Conservation (phyloP, 2,113 vertebrate genomes). For the Pteruthius melanotis region DNA sequence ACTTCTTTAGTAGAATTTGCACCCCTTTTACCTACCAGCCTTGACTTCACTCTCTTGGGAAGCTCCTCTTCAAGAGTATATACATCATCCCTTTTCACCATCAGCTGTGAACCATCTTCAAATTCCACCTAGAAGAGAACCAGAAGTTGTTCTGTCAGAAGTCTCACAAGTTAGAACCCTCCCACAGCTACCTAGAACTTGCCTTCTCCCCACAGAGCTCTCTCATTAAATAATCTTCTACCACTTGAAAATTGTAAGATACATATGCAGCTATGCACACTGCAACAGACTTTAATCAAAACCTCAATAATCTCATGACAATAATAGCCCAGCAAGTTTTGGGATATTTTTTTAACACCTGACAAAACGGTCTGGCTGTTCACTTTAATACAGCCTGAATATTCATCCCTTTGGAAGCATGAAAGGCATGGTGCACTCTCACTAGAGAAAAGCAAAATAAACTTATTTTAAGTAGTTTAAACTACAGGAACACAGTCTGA, state of each 20-base stretch:
- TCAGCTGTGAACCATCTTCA: constrained; percentile 94
- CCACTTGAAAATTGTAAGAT: neutral
- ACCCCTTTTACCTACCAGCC: constrained; percentile 79
- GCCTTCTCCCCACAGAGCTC: neutral
- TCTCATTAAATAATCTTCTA: neutral
- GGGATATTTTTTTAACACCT: neutral
- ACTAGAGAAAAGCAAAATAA: neutral
- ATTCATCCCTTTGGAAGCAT: neutral
- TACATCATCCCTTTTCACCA: constrained; percentile 94
- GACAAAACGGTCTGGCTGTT: neutral
- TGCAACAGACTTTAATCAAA: neutral
- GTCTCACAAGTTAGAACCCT: neutral
- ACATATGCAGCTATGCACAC: neutral
- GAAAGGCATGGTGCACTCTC: neutral
- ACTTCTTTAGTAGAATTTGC: neutral
- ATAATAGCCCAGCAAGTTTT: neutral
- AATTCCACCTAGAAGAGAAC: constrained; percentile 86
- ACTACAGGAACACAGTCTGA: neutral
- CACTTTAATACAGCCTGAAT: neutral
- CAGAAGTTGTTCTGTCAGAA: neutral
- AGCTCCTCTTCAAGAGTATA: constrained; percentile 96
- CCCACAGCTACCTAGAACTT: neutral
- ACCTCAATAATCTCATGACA: neutral
- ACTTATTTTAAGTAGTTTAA: neutral
- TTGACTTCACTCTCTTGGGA: constrained; percentile 94